Evolutionary conservation across 2,797 vertebrate genomes (phyloP).

Genomic region (Tragopan temminckii): DNA sequence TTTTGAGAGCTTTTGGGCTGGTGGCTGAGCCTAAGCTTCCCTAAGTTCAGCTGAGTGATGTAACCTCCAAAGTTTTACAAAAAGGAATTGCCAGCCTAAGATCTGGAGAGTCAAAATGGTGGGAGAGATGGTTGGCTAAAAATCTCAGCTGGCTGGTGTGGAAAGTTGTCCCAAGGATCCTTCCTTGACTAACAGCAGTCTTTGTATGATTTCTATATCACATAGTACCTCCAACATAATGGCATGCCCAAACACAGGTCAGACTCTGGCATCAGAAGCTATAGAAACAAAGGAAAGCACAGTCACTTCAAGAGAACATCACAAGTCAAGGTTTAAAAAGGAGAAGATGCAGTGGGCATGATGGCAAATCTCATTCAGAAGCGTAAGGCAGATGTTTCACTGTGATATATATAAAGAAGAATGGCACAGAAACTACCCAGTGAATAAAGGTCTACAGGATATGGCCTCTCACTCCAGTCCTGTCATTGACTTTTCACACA

Average conservation of each 20-base stretch:
- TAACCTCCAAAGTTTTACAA: neutral
- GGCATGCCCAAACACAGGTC: fast-evolving
- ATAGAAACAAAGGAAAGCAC: neutral
- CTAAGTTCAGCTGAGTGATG: neutral
- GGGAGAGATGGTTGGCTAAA: neutral
- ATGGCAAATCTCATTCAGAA: neutral
- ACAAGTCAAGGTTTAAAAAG: neutral
- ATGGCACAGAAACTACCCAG: neutral
- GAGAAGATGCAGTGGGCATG: fast-evolving
- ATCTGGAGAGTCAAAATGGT: neutral
- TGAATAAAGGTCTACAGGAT: fast-evolving
- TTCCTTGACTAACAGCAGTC: neutral
- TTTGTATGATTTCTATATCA: too few relatives aligned
- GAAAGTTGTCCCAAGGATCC: neutral
- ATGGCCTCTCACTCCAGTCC: fast-evolving
- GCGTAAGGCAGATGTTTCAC: neutral
- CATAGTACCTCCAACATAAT: fast-evolving
- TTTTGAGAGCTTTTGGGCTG: conserved; percentile 6
- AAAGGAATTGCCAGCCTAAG: neutral
- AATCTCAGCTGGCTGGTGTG: neutral
- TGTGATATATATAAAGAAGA: neutral
- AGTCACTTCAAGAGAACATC: neutral
- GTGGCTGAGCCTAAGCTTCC: neutral
- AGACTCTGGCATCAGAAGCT: neutral
- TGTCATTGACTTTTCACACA: fast-evolving